Conservation (phyloP, 2,797 vertebrate genomes). For the Cossypha polioptera region DNA sequence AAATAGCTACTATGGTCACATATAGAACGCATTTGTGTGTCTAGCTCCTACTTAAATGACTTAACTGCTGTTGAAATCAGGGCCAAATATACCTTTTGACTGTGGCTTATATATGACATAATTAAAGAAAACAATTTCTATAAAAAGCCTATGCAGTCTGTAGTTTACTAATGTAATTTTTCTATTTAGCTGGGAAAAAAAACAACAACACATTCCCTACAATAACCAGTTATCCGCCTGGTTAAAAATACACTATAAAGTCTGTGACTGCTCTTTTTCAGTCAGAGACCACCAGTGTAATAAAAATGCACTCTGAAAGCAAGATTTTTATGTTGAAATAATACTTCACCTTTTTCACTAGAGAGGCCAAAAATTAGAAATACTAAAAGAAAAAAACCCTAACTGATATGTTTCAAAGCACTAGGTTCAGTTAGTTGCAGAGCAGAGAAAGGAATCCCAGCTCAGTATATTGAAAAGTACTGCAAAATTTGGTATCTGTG, state of each 20-base stretch:
- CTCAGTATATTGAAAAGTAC: background rate
- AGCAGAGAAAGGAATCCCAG: background rate
- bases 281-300: background rate
- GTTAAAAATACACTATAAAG: background rate
- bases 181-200: background rate
- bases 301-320: background rate
- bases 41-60: background rate
- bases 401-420: background rate
- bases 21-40: constrained; percentile 31
- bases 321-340: background rate
- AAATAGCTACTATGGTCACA: constrained; percentile 29
- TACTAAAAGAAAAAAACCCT: background rate
- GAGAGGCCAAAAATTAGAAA: background rate
- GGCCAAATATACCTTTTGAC: background rate
- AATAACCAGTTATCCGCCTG: background rate
- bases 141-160: background rate
- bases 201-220: background rate
- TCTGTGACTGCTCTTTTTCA: background rate
- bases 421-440: background rate
- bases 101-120: background rate
- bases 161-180: background rate
- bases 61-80: background rate
- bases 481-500: background rate
- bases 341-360: background rate
- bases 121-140: background rate